Evolutionary conservation across 2,888 invertebrate species (phyloP), one percentile per base, ranked within the genome.

Genomic region (Cryptophagus acutangulus): DNA sequence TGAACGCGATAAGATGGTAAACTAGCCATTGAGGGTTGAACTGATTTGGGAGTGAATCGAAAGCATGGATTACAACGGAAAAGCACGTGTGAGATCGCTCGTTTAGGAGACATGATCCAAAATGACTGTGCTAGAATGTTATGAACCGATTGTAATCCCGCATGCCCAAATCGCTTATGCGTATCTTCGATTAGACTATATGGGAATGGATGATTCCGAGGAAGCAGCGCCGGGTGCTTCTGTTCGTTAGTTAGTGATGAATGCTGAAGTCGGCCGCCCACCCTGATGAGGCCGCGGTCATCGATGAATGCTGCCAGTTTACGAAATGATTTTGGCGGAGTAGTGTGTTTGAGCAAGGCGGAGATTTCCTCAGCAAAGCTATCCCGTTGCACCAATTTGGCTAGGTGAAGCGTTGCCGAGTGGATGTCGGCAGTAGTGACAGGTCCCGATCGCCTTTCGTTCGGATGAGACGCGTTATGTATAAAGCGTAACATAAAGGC

Each of bases 181-280:
- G 33, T 40, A 34, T 46, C 33, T 28, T 51, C 48, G 10, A 52
- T 43, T 9, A 52, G 31, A 18, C 51, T 24, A 17, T 48, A 20
- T 4, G 45, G 38, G n/a, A 45, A 45, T 12, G 33, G 42, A 35
- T 33, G 34, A 2, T 40, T 13, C 10, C 39, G 12, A 4, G 45
- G 44, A 14, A 45, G 18, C n/a, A 45, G 26, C 8, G 26, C 8
- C 6, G 39, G 45, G 17, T 40, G 40, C 29, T 45, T 46, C 3
- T 20, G 24, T 9, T 41, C 45, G 36, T 29, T 40, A 5, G 17
- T 4, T 15, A 43, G 17, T 10, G 6, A 5, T 10, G 43, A 43
- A 17, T 35, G 14, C 3, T 9, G 10, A 14, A 45, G 25, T 12
- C 43, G 30, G 18, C 45, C 45, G 14, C 43, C 45, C 17, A 45